Evolutionary conservation across 2,797 vertebrate genomes (phyloP).

Genomic region (Mormyrops attenuatus): DNA sequence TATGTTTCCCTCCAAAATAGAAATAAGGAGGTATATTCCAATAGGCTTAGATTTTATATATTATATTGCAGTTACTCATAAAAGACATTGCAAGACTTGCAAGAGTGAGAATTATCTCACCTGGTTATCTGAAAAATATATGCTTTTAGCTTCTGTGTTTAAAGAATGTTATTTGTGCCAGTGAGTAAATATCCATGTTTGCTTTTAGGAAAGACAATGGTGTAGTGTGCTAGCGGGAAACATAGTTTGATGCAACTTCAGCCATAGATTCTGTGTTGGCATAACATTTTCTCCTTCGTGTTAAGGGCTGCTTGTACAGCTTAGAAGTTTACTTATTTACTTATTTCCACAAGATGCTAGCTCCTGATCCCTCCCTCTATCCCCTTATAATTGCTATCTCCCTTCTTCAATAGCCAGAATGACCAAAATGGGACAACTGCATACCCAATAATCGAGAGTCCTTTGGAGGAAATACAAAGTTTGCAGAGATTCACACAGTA

Average conservation of each 20-base stretch:
- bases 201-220: background rate
- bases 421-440: conserved; percentile 76
- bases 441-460: conserved; percentile 71
- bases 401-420: conserved; percentile 72
- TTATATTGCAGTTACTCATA: background rate
- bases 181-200: background rate
- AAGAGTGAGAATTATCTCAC: background rate
- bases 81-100: background rate
- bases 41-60: background rate
- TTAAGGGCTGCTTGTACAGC: background rate
- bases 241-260: background rate
- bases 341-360: background rate
- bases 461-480: conserved; percentile 63
- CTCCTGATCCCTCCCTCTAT: conserved; percentile 16
- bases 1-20: background rate
- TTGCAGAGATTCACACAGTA: conserved; percentile 64
- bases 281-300: background rate
- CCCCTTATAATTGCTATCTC: conserved; percentile 20
- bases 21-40: background rate
- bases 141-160: background rate
- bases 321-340: background rate
- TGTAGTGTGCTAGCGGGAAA: background rate
- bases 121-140: background rate
- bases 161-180: background rate
- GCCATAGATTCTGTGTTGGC: background rate